Conservation (phyloP, 1,140 invertebrate genomes). For the Cyclina sinensis region DNA sequence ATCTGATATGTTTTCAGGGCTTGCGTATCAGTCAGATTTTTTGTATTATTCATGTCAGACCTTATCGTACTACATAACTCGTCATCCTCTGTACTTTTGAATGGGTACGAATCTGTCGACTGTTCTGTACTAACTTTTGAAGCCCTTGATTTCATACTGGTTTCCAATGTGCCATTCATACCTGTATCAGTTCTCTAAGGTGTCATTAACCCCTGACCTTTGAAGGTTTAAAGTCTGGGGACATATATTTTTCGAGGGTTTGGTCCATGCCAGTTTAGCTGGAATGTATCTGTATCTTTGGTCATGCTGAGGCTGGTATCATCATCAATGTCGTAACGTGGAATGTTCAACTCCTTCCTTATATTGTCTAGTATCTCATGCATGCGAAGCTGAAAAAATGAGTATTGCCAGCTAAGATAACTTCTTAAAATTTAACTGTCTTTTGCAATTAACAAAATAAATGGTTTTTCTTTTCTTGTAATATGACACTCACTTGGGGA, state of each 20-base stretch:
- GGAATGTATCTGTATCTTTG: slow-evolving; percentile 9
- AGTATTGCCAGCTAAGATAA: too few species aligned
- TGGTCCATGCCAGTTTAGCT: slow-evolving; percentile 3
- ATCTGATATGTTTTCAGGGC: slow-evolving; percentile 48
- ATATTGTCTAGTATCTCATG: slow-evolving; percentile 53
- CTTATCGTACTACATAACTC: slow-evolving; percentile 51
- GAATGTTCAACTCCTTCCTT: slow-evolving; percentile 51
- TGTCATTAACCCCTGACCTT: not conserved
- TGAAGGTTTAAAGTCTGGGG: slow-evolving; percentile 22
- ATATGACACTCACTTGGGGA: too few species aligned
- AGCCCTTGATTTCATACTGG: slow-evolving; percentile 20
- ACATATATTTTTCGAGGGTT: slow-evolving; percentile 24
- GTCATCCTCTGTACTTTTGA: slow-evolving; percentile 61
- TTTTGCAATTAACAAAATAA: too few species aligned
- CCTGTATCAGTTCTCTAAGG: not conserved
- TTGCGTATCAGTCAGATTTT: slow-evolving; percentile 35
- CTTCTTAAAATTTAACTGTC: too few species aligned
- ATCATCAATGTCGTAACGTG: slow-evolving; percentile 62
- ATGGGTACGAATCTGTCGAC: slow-evolving; percentile 53
- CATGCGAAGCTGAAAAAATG: slow-evolving; percentile 45
- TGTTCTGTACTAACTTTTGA: slow-evolving; percentile 65
- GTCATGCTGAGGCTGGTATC: slow-evolving; percentile 58
- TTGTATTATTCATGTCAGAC: slow-evolving; percentile 58
- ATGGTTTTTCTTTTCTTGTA: too few species aligned
- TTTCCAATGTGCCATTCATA: slow-evolving; percentile 35